These are phyloP conservation scores for Enhydra lutris DNA, from an alignment of 2,113 vertebrate species.

Conservation along the genomic window DNA sequence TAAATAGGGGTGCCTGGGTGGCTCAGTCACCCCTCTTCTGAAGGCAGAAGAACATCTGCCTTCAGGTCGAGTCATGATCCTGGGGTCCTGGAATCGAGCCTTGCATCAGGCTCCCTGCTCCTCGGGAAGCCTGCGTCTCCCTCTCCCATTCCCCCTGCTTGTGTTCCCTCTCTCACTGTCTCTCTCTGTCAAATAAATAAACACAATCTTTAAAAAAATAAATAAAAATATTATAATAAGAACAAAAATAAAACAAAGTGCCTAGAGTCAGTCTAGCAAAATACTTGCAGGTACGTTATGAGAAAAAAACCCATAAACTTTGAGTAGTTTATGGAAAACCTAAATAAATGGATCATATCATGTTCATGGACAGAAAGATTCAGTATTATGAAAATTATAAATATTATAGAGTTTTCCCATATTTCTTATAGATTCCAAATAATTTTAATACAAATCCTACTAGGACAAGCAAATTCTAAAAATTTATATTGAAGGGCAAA, in stretches of 20 bases:
- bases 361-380: background rate
- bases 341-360: background rate
- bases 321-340: background rate
- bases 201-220: background rate
- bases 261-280: background rate
- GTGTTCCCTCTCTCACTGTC: too few species aligned
- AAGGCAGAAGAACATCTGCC: too few species aligned
- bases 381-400: background rate
- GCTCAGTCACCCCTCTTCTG: too few species aligned
- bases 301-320: background rate
- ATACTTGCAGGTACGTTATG: background rate
- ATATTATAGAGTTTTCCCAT: background rate
- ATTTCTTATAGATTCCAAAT: background rate
- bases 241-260: background rate
- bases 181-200: background rate
- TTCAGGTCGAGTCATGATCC: too few species aligned
- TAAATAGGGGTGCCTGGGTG: background rate
- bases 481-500: background rate
- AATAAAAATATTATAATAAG: background rate
- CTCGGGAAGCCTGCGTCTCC: too few species aligned
- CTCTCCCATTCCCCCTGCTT: too few species aligned
- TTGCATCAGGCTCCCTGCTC: too few species aligned
- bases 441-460: background rate
- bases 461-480: background rate
- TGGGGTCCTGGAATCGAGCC: too few species aligned